Percentiles rank a stretch among this genome's conserved stretches.
phyloP scores from a whole-genome alignment of 2,113 vertebrate species.

The Nettapus auritus region DNA sequence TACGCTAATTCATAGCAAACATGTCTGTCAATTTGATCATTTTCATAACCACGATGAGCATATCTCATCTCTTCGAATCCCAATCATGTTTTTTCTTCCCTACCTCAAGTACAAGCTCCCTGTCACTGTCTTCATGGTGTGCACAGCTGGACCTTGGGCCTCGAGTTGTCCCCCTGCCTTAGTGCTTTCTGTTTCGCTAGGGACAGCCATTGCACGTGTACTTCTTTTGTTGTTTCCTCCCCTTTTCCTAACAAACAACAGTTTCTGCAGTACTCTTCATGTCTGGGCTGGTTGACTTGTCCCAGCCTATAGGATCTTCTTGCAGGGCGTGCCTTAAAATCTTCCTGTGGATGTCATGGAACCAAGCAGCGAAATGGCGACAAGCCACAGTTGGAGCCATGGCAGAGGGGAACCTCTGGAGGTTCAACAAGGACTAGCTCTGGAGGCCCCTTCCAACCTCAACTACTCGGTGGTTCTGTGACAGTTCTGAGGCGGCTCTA shows the following conservation, averaged over 20 bases:
- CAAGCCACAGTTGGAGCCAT: neutral
- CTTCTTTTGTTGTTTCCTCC: rapidly evolving
- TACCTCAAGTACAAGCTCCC: neutral
- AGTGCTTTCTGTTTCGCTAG: neutral
- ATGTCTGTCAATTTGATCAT: neutral
- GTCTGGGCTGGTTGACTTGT: rapidly evolving
- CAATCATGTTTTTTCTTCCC: neutral
- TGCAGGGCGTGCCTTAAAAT: neutral
- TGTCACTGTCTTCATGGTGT: neutral
- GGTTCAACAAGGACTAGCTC: too few species aligned
- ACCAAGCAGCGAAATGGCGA: neutral
- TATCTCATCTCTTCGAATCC: neutral
- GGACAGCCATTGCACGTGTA: neutral
- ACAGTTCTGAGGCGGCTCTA: neutral
- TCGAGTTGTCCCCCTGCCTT: neutral
- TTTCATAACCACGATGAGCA: neutral
- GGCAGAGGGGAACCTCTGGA: too few species aligned
- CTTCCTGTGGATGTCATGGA: neutral
- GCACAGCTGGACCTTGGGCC: neutral
- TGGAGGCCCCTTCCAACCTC: too few species aligned
- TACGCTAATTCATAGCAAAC: neutral
- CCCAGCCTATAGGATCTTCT: neutral
- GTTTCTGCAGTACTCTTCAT: neutral
- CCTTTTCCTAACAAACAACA: neutral
- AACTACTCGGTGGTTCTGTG: too few species aligned